A percentile compares a stretch with the other conserved stretches of the same genome.
phyloP scores from a whole-genome alignment of 2,888 invertebrate species.

The Drosophila nigritarsus region DNA sequence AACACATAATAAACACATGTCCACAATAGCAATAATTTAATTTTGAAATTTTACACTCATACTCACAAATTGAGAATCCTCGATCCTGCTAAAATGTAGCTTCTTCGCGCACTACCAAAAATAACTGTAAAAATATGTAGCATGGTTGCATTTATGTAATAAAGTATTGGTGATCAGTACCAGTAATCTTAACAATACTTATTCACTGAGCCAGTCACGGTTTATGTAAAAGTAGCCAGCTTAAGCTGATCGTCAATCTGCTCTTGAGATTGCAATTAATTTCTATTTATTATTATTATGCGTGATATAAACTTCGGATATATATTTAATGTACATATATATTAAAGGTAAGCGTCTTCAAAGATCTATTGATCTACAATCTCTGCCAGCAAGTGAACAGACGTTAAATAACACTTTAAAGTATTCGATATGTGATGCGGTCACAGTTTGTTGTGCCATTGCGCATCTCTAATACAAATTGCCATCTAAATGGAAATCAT shows the following conservation, averaged over 20 bases:
- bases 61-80: not conserved
- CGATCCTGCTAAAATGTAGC: not conserved
- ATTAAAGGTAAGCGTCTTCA: not conserved
- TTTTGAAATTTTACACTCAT: not conserved
- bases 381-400: not conserved
- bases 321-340: not conserved
- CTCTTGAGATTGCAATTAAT: not conserved
- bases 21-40: not conserved
- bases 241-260: not conserved
- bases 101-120: not conserved
- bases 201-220: not conserved
- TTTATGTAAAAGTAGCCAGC: not conserved
- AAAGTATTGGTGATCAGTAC: not conserved
- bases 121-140: not conserved
- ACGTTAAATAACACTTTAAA: not conserved
- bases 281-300: not conserved
- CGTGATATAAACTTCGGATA: not conserved
- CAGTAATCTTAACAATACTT: not conserved
- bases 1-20: not conserved
- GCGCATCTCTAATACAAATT: constrained; percentile 10
- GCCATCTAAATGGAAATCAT: not conserved
- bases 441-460: not conserved
- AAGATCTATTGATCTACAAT: not conserved
- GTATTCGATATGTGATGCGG: not conserved
- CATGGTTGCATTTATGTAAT: not conserved